Evolutionary conservation across 2,888 invertebrate genomes (phyloP).

Genomic region (Euproctis similis): DNA sequence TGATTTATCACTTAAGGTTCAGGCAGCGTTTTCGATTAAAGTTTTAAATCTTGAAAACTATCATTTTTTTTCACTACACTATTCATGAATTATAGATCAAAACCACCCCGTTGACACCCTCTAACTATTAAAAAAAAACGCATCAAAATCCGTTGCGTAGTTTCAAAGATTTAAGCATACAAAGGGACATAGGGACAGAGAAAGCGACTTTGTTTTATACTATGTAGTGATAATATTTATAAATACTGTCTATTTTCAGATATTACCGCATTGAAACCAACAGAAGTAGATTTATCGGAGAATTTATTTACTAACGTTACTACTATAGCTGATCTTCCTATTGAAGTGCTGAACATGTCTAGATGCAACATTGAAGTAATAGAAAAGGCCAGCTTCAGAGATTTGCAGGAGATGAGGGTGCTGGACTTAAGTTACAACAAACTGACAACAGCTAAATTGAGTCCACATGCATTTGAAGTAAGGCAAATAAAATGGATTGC

Average conservation of each 20-base stretch:
- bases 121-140: no score
- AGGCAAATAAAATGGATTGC: no score
- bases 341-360: conserved; percentile 77
- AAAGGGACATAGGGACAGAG: no score
- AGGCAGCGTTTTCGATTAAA: no score
- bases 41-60: no score
- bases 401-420: conserved; percentile 76
- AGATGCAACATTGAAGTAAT: conserved; percentile 79
- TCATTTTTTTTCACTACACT: no score
- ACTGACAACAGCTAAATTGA: conserved; percentile 74
- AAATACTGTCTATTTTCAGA: conserved; percentile 37
- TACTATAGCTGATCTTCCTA: conserved; percentile 67
- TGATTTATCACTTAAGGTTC: no score
- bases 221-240: not conserved
- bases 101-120: no score
- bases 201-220: no score
- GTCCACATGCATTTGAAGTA: conserved; percentile 82
- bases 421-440: conserved; percentile 83
- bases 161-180: no score
- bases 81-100: no score
- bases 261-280: conserved; percentile 43
- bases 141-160: no score
- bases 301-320: conserved; percentile 64
- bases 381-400: conserved; percentile 77
- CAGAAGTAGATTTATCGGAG: conserved; percentile 56